phyloP scores from a whole-genome alignment of 2,888 invertebrate genomes.

The Hypomecis atomaria region DNA sequence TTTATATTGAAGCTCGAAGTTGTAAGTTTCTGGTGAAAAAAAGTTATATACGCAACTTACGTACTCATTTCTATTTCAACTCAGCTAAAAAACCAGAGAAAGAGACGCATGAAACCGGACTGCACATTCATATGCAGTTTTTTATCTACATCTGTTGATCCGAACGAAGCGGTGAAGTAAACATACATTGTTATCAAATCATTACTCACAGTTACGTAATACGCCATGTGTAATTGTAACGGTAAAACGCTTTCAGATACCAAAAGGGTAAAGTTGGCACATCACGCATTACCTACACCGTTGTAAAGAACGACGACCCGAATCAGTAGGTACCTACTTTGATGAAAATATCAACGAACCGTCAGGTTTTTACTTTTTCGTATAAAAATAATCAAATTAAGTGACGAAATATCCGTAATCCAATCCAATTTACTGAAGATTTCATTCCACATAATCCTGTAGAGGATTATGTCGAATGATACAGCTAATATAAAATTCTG shows the following conservation, averaged over 20 bases:
- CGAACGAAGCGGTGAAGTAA: not conserved
- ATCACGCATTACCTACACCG: not conserved
- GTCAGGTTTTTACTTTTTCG: not conserved
- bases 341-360: not conserved
- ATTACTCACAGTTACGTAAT: slow-evolving; percentile 2
- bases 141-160: not conserved
- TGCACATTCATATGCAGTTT: no score
- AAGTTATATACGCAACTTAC: no score
- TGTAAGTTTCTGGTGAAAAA: no score
- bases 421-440: not conserved
- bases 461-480: no score
- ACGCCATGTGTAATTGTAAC: not conserved
- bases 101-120: no score
- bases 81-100: no score
- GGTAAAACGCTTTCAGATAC: slow-evolving; percentile 9
- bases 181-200: not conserved
- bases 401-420: not conserved
- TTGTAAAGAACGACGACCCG: not conserved
- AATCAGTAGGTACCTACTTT: not conserved
- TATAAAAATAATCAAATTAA: not conserved
- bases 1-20: no score
- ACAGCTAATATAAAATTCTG: no score
- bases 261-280: slow-evolving; percentile 4
- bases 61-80: no score
- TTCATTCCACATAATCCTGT: no score